Percentiles rank a stretch among this genome's conserved stretches.
Conservation (phyloP, 2,888 invertebrate genomes). For the Blera fallax region DNA sequence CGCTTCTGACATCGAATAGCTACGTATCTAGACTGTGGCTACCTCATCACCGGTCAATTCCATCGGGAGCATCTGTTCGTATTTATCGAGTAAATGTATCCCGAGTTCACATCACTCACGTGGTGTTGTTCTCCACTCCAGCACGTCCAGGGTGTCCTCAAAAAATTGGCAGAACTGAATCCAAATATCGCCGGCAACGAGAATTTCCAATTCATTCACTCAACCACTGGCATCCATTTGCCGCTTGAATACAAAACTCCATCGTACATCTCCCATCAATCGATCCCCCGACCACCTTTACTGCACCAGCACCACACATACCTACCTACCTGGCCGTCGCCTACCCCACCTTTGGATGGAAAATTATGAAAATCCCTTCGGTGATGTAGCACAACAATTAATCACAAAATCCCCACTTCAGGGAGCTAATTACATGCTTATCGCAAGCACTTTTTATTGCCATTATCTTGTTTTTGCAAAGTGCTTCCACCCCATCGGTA, state of each 20-base stretch:
- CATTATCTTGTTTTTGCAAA: slow-evolving; percentile 39
- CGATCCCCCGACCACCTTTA: slow-evolving; percentile 17
- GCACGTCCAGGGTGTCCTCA: too few relatives aligned
- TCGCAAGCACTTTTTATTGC: slow-evolving; percentile 64
- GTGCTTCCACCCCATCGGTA: slow-evolving; percentile 5
- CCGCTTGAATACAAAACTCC: background rate
- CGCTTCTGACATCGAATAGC: too few relatives aligned
- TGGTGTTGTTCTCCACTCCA: too few relatives aligned
- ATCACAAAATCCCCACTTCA: slow-evolving; percentile 67
- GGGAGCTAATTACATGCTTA: slow-evolving; percentile 72
- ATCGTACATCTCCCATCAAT: slow-evolving; percentile 21
- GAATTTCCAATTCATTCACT: background rate
- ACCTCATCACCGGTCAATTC: too few relatives aligned
- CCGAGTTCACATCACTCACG: too few relatives aligned
- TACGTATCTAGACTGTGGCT: too few relatives aligned
- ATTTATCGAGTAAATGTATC: too few relatives aligned
- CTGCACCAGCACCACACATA: slow-evolving; percentile 6
- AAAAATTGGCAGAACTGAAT: background rate
- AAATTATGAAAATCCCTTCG: slow-evolving; percentile 58
- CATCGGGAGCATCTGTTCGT: too few relatives aligned
- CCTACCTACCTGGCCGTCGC: slow-evolving; percentile 1
- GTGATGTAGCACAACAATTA: slow-evolving; percentile 63
- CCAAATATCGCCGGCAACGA: background rate
- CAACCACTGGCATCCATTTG: background rate
- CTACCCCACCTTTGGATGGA: background rate